Evolutionary conservation across 2,888 invertebrate genomes (phyloP), one percentile per base, ranked within the genome.

Genomic region (Pammene fasciana): DNA sequence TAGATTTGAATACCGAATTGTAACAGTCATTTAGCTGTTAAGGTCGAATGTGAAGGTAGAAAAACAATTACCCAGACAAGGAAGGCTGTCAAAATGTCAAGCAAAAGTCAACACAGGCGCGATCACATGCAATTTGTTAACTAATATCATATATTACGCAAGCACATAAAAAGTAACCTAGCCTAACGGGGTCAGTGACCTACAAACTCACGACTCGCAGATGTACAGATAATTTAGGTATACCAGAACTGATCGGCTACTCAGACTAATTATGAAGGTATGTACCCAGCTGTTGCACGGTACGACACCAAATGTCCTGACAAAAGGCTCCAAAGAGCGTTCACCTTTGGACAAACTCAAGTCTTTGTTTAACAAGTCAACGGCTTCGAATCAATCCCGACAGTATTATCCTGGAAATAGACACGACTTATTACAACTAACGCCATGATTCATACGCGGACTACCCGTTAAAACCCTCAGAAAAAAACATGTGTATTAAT

Each of bases 341-440:
- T 91, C 89, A 90, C 90, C 90, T 90, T 86, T 85, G 79, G 82
- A 87, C 87, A 87, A 87, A 85, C 88, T 84, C 1, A 87, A 86
- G 87, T 86, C 90, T 91, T 90, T 89, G 91, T 90, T 90, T 87
- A 84, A 62, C 62, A 86, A 90, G 86, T 85, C 88, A 88, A 88
- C 87, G 87, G 85, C 88, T 86, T 86, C 86, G 83, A 88, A 88
- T 88, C 89, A 90, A 89, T 87, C 85, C 86, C 86, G 86, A 86
- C 85, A 85, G 86, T 88, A 88, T 87, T 10, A 91, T 92, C 92
- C 92, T 91, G 91, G 85, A 92, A 92, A 92, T 89, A 92, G 89
- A 92, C 90, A 88, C 86, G 87, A 82, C 87, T 86, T 82, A 87
- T 89, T 89, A 90, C 50, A 86, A 83, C 84, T 86, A 84, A 84